A percentile compares a stretch with the other conserved stretches of the same genome.
Conservation (phyloP, 53 echinoderm and acorn worm genomes). For the Antedon mediterranea region DNA sequence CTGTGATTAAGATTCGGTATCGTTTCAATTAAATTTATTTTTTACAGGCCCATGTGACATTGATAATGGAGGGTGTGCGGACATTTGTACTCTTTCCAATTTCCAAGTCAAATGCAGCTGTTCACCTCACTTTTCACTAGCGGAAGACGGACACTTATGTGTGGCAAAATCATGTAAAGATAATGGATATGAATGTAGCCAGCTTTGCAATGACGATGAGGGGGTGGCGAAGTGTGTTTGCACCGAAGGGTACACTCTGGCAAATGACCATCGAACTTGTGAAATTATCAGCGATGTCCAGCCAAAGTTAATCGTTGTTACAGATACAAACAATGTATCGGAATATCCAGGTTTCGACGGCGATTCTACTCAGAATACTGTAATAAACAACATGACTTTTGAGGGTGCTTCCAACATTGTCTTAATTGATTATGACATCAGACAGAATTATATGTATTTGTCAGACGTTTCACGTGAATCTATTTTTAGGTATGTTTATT, state of each 20-base stretch:
- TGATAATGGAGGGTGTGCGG: background rate
- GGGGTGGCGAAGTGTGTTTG: constrained; percentile 59
- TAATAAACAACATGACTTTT: too few species aligned
- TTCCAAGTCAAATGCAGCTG: too few species aligned
- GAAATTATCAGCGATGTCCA: background rate
- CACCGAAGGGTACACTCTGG: constrained; percentile 45
- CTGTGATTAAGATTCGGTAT: too few species aligned
- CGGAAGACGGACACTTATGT: too few species aligned
- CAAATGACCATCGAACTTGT: background rate
- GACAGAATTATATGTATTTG: background rate
- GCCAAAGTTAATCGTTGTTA: background rate
- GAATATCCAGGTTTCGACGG: background rate
- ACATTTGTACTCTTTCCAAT: background rate
- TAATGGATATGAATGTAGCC: constrained; percentile 38
- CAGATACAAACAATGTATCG: background rate
- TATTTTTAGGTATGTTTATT: too few species aligned
- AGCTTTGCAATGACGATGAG: constrained; percentile 36
- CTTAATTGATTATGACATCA: background rate
- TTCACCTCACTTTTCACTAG: too few species aligned
- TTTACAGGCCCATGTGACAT: background rate
- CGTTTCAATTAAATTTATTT: background rate
- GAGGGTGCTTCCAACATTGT: background rate
- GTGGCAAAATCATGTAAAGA: too few species aligned
- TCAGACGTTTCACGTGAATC: background rate
- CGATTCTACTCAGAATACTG: too few species aligned